A percentile compares a stretch with the other conserved stretches of the same genome.
Conservation (phyloP, 2,888 invertebrate genomes). For the Hemistola chrysoprasaria region DNA sequence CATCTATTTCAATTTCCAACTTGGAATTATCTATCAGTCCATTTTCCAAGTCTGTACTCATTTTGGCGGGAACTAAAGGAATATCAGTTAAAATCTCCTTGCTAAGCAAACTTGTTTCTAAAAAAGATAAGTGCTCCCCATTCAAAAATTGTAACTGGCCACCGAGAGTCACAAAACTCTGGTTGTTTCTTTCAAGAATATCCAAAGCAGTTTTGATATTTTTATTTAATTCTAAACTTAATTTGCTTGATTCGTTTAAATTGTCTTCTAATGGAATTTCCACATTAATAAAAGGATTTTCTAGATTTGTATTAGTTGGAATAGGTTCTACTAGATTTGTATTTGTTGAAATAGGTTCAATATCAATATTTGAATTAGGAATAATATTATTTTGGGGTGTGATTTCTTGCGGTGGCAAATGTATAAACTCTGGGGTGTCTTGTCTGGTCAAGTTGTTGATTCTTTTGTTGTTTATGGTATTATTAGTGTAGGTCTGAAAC, state of each 20-base stretch:
- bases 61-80: slow-evolving; percentile 15
- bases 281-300: not conserved
- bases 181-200: slow-evolving; percentile 31
- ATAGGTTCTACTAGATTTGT: not conserved
- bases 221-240: slow-evolving; percentile 9
- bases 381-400: not conserved
- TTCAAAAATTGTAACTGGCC: slow-evolving; percentile 14
- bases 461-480: not conserved
- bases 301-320: not conserved
- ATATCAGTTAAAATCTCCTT: slow-evolving; percentile 17
- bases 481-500: slow-evolving; percentile 18
- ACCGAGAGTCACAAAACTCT: slow-evolving; percentile 11
- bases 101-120: slow-evolving; percentile 20
- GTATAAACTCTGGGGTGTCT: slow-evolving; percentile 12
- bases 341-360: too few relatives aligned
- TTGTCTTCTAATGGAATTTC: not conserved
- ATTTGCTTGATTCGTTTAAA: not conserved
- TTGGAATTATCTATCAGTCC: slow-evolving; percentile 9
- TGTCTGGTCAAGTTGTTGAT: slow-evolving; percentile 8
- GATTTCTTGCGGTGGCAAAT: slow-evolving; percentile 7
- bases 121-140: slow-evolving; percentile 21
- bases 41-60: slow-evolving; percentile 13
- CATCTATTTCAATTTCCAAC: slow-evolving; percentile 14
- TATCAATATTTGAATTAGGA: slow-evolving; percentile 1
- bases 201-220: slow-evolving; percentile 30